Percentiles rank a stretch among this genome's conserved stretches.
Conservation (phyloP, 1,140 invertebrate species). For the Pomacea maculata region DNA sequence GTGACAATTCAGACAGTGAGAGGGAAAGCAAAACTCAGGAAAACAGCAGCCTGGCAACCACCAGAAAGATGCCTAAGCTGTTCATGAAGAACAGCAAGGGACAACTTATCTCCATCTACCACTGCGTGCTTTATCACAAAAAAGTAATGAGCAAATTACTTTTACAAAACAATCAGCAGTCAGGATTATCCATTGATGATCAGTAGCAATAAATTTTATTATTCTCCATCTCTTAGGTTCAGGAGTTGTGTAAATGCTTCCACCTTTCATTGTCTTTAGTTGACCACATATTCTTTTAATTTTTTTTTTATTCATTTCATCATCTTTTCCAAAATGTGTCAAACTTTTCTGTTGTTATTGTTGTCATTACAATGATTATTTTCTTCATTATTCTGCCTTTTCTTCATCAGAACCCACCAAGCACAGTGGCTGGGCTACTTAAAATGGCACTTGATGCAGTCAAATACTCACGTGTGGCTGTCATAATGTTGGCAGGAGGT, state of each 20-base stretch:
- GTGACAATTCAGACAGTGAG: constrained; percentile 40
- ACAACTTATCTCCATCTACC: constrained; percentile 78
- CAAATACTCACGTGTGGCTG: constrained; percentile 71
- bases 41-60: constrained; percentile 13
- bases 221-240: neutral
- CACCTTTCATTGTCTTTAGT: neutral
- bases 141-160: constrained; percentile 39
- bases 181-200: too few species aligned
- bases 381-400: constrained; percentile 11
- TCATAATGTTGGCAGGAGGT: constrained; percentile 85
- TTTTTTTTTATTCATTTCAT: neutral
- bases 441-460: constrained; percentile 63
- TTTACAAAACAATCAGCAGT: neutral
- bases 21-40: constrained; percentile 19
- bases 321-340: too few species aligned
- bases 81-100: constrained; percentile 77
- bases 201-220: too few species aligned
- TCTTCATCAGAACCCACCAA: constrained; percentile 67
- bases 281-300: neutral
- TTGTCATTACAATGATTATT: too few species aligned
- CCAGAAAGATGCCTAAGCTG: constrained; percentile 70
- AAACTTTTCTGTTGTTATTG: too few species aligned
- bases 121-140: constrained; percentile 70
- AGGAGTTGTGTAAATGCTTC: neutral
- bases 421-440: constrained; percentile 65